Base-by-base conservation (phyloP, 2,888 invertebrate species). In the Mimas tiliae region DNA sequence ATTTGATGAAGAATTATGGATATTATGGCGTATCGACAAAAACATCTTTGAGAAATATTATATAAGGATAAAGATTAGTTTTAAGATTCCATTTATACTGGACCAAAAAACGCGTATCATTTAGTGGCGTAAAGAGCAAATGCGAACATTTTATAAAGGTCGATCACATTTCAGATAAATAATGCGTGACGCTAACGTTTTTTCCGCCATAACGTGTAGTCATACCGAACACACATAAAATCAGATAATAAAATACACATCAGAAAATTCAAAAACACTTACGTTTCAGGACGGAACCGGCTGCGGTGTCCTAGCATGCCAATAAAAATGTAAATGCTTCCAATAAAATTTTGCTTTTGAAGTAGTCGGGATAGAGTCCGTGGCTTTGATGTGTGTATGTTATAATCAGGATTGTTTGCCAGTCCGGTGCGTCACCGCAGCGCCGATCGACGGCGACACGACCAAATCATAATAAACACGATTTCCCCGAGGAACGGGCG, bases 221-320 rank as follows among this genome's bases (percentile, higher is more conserved):
- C 87, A 90, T 89, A 91, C 90, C 84, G 91, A 86, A 86, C 86
- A 85, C 81, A 88, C 86, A 91, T 93, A 91, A 93, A 93, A 90
- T 85, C 86, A 89, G 89, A 91, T 91, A 92, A 88, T 93, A 93
- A 93, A 93, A 93, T 91, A 92, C 87, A 90, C 90, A 92, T 91
- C 91, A 90, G 89, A 92, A 93, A 93, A 93, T 93, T 90, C 91
- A 91, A 92, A 93, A 93, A 93, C 93, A 93, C 93, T 93, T 93
- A 93, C 91, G 93, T 91, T 87, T 89, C 87, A 89, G 87, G 85
- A 81, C 85, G 82, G 79, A 82, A 77, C 76, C 79, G 77, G 80
- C 82, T 80, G 82, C 86, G 87, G 89, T 91, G 91, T 90, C 91
- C 91, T 91, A 87, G 89, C 86, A 85, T 84, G 84, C 88, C 91